Evolutionary conservation across 1,140 invertebrate genomes (phyloP), one percentile per base, ranked within the genome.

Genomic region (Lycorma delicatula): DNA sequence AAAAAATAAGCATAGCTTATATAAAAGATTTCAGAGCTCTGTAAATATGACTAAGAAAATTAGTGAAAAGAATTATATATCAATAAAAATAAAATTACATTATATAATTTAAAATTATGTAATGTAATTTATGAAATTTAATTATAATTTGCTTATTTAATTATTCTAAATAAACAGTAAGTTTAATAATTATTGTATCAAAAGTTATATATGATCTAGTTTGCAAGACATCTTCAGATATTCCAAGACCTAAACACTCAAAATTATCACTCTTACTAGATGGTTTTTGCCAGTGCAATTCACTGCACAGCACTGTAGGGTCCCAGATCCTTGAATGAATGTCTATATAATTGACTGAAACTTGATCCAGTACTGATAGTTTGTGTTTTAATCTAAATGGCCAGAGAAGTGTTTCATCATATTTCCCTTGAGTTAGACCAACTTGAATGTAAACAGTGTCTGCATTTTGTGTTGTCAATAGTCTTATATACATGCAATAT

Each of bases 221-320:
- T n/a, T 63, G 61, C n/a, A 74, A 64, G 25, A 69, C 64, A 11
- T 68, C 64, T 54, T 72, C 70, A n/a, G 69, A 64, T 61, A 73
- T 70, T 26, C 72, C 72, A 1, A 74, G 65, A 0, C 72, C 72
- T 5, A 74, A 68, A 54, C 72, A 74, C 60, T 73, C 72, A 23
- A 67, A 65, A 63, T 72, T 74, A 58, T 74, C 71, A 3, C 64
- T 65, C n/a, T n/a, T n/a, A 1, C 54, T 29, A 13, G 62, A 52
- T 1, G 71, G 71, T 23, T 67, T 67, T 34, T 64, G 56, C 72
- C 72, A 74, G 63, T 73, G 69, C 56, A 68, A 69, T 3, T 61
- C 71, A 4, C 66, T 70, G 58, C 72, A 74, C 1, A 74, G 65
- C 54, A 63, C 65, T 11, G 63, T 64, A 16, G 72, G 71, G 58